Evolutionary conservation across 2,797 vertebrate species (phyloP).

Genomic region (Chromobotia macracanthus): DNA sequence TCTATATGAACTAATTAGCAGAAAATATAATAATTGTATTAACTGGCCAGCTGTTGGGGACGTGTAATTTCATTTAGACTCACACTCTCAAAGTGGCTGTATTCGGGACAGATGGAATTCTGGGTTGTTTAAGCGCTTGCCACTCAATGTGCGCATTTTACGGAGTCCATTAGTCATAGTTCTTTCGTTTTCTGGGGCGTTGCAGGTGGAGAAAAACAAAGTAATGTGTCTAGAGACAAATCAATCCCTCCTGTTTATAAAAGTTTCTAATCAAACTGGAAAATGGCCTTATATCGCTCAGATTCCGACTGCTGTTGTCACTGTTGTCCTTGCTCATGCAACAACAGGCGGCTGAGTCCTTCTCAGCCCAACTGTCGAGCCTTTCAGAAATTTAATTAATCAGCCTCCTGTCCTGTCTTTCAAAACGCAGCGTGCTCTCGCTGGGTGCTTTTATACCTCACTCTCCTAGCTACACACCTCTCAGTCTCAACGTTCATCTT

Average conservation of each 20-base stretch:
- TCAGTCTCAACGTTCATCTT: conserved; percentile 22
- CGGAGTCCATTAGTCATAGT: background rate
- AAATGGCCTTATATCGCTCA: conserved; percentile 65
- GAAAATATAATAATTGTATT: conserved; percentile 73
- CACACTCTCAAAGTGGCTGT: conserved; percentile 62
- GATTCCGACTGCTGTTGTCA: conserved; percentile 61
- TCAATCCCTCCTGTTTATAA: conserved; percentile 56
- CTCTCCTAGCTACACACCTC: conserved; percentile 68
- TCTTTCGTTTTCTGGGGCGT: conserved; percentile 13
- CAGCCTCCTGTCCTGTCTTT: conserved; percentile 81
- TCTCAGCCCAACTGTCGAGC: conserved; percentile 68
- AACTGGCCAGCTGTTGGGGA: conserved; percentile 75
- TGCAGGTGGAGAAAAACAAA: background rate
- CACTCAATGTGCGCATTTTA: background rate
- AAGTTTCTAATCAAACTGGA: conserved; percentile 58
- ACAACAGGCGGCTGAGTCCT: conserved; percentile 59
- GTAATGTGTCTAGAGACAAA: too few relatives aligned
- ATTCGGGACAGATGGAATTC: conserved; percentile 77
- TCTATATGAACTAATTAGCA: conserved; percentile 73
- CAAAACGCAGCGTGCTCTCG: conserved; percentile 76
- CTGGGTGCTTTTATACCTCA: conserved; percentile 69
- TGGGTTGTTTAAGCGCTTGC: conserved; percentile 59
- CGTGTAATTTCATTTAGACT: conserved; percentile 75
- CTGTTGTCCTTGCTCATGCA: conserved; percentile 23
- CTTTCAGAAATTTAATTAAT: conserved; percentile 90